Percentiles rank a stretch among this genome's conserved stretches.
phyloP scores from a whole-genome alignment of 2,797 vertebrate genomes.

The Etheostoma perlongum region DNA sequence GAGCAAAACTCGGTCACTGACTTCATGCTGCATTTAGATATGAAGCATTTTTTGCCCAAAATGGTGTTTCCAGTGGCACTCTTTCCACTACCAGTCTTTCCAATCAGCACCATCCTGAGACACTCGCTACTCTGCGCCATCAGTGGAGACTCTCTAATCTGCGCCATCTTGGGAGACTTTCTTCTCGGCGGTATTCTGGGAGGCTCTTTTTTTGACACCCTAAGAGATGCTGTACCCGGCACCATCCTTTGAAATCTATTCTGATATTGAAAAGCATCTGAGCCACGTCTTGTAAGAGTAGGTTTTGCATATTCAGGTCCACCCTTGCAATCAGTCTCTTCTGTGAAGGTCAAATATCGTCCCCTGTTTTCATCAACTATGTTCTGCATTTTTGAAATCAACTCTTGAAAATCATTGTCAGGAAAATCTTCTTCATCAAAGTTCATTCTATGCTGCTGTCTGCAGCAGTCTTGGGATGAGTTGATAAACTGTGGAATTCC shows the following conservation, averaged over 20 bases:
- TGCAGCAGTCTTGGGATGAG: slow-evolving; percentile 30
- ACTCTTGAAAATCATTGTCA: background rate
- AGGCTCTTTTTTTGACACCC: background rate
- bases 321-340: background rate
- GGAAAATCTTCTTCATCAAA: background rate
- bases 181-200: fast-evolving
- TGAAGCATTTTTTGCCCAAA: background rate
- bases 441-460: background rate
- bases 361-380: slow-evolving; percentile 20
- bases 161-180: fast-evolving
- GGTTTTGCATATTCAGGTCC: background rate
- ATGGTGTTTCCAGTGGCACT: slow-evolving; percentile 64
- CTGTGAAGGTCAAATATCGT: slow-evolving; percentile 25
- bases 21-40: fast-evolving
- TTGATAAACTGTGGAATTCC: slow-evolving; percentile 6
- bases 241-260: background rate
- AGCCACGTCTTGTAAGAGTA: background rate
- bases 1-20: slow-evolving; percentile 46
- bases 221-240: background rate
- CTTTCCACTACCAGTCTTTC: slow-evolving; percentile 61
- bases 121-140: background rate
- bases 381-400: slow-evolving; percentile 45
- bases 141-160: fast-evolving
- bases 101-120: slow-evolving; percentile 56
- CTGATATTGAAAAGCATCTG: fast-evolving